A percentile compares a stretch with the other conserved stretches of the same genome.
phyloP scores from a whole-genome alignment of 2,113 vertebrate genomes.

The Noturus placidus region DNA sequence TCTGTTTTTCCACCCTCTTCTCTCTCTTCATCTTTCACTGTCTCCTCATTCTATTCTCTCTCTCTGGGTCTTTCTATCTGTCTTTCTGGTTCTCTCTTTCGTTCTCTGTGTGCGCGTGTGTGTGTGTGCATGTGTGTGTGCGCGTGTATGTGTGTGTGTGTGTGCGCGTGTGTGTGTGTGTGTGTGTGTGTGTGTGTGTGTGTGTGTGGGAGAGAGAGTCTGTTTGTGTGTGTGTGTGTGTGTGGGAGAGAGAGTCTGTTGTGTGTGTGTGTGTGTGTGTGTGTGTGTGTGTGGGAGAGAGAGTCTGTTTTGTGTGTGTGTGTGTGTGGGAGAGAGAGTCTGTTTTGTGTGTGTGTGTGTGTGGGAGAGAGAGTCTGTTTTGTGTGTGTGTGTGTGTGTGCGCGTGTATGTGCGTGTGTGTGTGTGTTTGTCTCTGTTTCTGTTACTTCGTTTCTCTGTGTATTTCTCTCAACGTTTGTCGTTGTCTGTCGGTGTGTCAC shows the following conservation, averaged over 20 bases:
- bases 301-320: conserved; percentile 39
- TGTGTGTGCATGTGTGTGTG: no score
- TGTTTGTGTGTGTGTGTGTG: conserved; percentile 33
- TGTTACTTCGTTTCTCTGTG: neutral
- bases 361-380: no score
- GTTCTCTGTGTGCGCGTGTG: conserved; percentile 46
- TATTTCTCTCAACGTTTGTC: neutral
- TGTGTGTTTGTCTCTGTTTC: neutral
- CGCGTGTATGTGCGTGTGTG: no score
- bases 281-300: no score
- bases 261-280: no score
- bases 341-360: no score
- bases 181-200: no score
- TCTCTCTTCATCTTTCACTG: neutral
- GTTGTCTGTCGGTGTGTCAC: neutral
- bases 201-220: no score
- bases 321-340: no score
- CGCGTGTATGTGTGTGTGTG: no score
- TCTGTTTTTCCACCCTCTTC: neutral
- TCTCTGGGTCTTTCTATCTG: neutral
- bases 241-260: no score
- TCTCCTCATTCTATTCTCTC: neutral
- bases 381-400: conserved; percentile 15
- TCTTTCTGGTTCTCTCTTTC: neutral
- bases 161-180: conserved; percentile 27